phyloP scores from a whole-genome alignment of 2,797 vertebrate species.

The Esox masquinongy region DNA sequence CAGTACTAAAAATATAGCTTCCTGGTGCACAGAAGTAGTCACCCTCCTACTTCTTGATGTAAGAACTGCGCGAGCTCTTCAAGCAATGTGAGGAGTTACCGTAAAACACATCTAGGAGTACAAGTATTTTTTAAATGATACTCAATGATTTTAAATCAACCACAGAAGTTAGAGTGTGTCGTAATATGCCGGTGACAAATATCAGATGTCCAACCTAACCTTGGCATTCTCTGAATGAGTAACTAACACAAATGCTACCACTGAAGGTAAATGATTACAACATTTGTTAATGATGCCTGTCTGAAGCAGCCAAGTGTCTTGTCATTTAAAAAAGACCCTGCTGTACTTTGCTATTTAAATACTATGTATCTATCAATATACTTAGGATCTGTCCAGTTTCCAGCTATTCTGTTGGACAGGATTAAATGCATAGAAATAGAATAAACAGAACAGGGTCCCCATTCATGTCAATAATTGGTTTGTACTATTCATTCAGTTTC shows the following conservation, averaged over 20 bases:
- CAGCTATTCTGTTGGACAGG: no score
- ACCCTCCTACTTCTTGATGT: background rate
- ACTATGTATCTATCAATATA: background rate
- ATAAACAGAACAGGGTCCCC: no score
- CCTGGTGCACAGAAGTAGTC: constrained; percentile 16
- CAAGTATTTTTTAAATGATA: background rate
- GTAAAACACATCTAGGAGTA: background rate
- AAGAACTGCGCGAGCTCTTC: background rate
- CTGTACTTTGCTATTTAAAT: background rate
- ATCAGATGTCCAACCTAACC: constrained; percentile 25
- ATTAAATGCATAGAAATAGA: no score
- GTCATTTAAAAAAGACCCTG: background rate
- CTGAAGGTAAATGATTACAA: constrained; percentile 43
- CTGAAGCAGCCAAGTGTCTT: background rate
- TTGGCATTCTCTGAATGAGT: constrained; percentile 55
- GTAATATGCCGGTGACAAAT: background rate
- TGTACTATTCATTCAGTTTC: no score
- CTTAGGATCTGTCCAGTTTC: no score
- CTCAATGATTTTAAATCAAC: background rate
- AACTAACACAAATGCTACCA: constrained; percentile 48
- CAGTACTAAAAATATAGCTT: constrained; percentile 58
- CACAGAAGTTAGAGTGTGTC: background rate
- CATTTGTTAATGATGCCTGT: background rate
- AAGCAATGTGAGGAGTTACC: background rate
- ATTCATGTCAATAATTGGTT: no score